Base-by-base conservation (phyloP, 1,140 invertebrate genomes). In the Macrostomum lignano region DNA sequence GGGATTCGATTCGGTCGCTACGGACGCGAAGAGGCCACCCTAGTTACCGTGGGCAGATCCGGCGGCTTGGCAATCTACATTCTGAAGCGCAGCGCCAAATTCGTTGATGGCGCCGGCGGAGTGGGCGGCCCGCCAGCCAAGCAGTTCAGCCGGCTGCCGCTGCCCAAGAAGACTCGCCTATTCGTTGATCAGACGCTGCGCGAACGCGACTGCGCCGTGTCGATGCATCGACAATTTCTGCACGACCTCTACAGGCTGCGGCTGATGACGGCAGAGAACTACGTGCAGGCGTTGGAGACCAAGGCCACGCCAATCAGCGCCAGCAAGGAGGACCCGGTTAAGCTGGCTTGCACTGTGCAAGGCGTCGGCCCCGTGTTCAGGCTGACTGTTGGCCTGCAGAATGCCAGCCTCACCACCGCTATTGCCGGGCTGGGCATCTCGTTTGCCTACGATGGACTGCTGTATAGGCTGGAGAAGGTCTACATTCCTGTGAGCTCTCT, bases 91-190 rank as follows among this genome's bases (percentile, higher is more conserved):
- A 82, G 74, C 2, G 81, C 81, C 1, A 68, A 72, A 28, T 88
- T 88, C 57, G 68, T 66, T 38, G 54, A 62, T n/a, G 52, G 51
- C 33, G 52, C 58, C 36, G 35, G 46, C 9, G 23, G 30, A 10
- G 33, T 43, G 29, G 42, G 42, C 21, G 54, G 53, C 7, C 55
- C 55, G 0, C 55, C 51, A 14, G 40, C 41, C 11, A 44, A 52
- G 4, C 57, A 60, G 38, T 53, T 51, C 33, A 36, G 43, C 21
- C 58, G 52, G 39, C 42, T 62, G 13, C 53, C 56, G 34, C 41
- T 93, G 37, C 81, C 84, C 0, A 93, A 91, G 57, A 81, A 84
- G 52, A 88, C 78, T 0, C 82, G 84, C 48, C 57, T 88, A 31
- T 93, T 91, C 60, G 68, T 93, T 6, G 82, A 93, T 50, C 82